A percentile compares a stretch with the other conserved stretches of the same genome.
These are phyloP conservation scores for Erebia ligea DNA, from an alignment of 2,888 invertebrate species.

Conservation along the genomic window DNA sequence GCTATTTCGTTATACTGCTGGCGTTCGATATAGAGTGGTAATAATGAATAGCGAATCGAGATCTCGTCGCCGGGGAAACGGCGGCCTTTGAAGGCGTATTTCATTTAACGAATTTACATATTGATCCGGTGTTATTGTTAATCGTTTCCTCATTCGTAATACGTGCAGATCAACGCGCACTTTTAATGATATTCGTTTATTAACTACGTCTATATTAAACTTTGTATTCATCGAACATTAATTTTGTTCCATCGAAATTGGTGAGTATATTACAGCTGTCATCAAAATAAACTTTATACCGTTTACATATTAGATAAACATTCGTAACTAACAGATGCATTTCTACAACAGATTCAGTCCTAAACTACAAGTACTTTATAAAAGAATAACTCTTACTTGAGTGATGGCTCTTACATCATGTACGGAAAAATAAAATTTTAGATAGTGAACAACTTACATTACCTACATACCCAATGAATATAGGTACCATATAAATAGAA, in stretches of 20 bases:
- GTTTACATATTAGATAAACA: too few species aligned
- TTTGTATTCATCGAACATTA: neutral
- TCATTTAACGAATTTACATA: constrained; percentile 22
- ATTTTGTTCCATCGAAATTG: constrained; percentile 1
- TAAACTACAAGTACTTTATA: too few species aligned
- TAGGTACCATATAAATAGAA: too few species aligned
- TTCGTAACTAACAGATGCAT: too few species aligned
- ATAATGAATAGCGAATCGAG: constrained; percentile 14
- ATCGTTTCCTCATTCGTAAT: constrained; percentile 16
- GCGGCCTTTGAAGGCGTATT: constrained; percentile 11
- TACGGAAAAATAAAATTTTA: too few species aligned
- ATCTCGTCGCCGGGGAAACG: constrained; percentile 17
- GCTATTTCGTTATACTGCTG: neutral
- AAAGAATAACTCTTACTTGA: too few species aligned
- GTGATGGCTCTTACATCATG: too few species aligned
- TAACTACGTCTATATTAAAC: neutral
- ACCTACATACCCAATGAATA: too few species aligned
- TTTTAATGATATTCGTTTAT: constrained; percentile 6
- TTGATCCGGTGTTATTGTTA: constrained; percentile 18
- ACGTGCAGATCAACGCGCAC: constrained; percentile 2
- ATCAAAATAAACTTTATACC: neutral
- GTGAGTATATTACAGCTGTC: neutral
- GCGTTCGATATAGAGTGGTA: constrained; percentile 3
- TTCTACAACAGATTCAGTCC: too few species aligned
- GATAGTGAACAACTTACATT: too few species aligned